Conservation (phyloP, 2,113 vertebrate species). For the Acrocephalus kingi region DNA sequence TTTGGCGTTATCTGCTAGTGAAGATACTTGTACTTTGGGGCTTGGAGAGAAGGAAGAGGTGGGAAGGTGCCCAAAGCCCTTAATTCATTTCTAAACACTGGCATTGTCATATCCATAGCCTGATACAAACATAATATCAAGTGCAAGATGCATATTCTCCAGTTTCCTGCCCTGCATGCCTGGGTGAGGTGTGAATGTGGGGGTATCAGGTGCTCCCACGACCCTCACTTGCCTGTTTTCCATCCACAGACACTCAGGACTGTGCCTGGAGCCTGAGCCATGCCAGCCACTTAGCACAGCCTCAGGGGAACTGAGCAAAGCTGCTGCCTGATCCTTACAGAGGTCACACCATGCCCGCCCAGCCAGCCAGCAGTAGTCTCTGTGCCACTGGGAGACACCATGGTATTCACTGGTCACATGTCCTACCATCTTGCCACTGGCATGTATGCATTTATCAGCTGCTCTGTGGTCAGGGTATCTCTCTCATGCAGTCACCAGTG, state of each 20-base stretch:
- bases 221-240: fast-evolving
- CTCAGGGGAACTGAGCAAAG: fast-evolving
- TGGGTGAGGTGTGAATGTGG: fast-evolving
- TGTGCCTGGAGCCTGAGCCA: background rate
- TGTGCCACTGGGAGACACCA: background rate
- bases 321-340: background rate
- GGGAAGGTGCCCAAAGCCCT: background rate
- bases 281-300: fast-evolving
- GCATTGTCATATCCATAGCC: background rate
- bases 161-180: background rate
- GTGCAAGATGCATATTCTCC: background rate
- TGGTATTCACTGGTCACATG: background rate
- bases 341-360: fast-evolving
- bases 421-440: background rate
- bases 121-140: fast-evolving
- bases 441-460: background rate
- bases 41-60: background rate
- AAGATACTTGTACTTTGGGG: fast-evolving
- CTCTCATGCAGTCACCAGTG: background rate
- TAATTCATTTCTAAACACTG: background rate
- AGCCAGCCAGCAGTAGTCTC: background rate
- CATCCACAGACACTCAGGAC: fast-evolving
- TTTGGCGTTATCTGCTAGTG: background rate
- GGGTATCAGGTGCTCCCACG: background rate
- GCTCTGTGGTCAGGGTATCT: background rate